These are phyloP conservation scores for Mythimna vitellina DNA, from an alignment of 2,888 invertebrate genomes.

Conservation along the genomic window DNA sequence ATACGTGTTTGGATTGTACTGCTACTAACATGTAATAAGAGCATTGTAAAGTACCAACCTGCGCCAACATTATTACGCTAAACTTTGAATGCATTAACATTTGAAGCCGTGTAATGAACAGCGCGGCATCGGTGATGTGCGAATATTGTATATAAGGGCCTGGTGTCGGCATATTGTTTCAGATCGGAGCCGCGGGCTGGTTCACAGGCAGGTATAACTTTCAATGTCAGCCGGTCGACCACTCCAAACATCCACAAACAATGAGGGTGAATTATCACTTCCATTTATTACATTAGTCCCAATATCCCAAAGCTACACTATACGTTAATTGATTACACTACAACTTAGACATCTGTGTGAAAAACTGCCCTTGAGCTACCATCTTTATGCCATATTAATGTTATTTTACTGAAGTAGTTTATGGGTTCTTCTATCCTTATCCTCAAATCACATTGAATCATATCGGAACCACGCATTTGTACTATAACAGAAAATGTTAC, in stretches of 20 bases:
- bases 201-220: slow-evolving; percentile 98
- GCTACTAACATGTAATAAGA: slow-evolving; percentile 57
- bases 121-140: slow-evolving; percentile 59
- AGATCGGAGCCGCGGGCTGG: slow-evolving; percentile 98
- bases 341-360: slow-evolving; percentile 33
- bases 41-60: slow-evolving; percentile 49
- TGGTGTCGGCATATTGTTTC: slow-evolving; percentile 91
- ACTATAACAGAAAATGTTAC: slow-evolving; percentile 23
- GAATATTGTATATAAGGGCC: slow-evolving; percentile 75
- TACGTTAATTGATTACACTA: slow-evolving; percentile 46
- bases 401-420: slow-evolving; percentile 26
- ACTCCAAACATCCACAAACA: slow-evolving; percentile 97
- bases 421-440: slow-evolving; percentile 24
- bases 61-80: slow-evolving; percentile 59
- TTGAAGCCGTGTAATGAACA: slow-evolving; percentile 49
- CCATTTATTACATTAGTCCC: slow-evolving; percentile 69
- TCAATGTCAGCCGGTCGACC: slow-evolving; percentile 99
- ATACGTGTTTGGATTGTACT: slow-evolving; percentile 56
- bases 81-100: slow-evolving; percentile 60
- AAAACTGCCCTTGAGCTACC: slow-evolving; percentile 22
- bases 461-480: slow-evolving; percentile 24
- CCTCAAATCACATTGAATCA: slow-evolving; percentile 32
- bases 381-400: slow-evolving; percentile 22
- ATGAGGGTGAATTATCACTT: slow-evolving; percentile 94
- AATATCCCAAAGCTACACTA: slow-evolving; percentile 53